Evolutionary conservation across 2,888 invertebrate species (phyloP).

Genomic region (Podabrus alpinus): DNA sequence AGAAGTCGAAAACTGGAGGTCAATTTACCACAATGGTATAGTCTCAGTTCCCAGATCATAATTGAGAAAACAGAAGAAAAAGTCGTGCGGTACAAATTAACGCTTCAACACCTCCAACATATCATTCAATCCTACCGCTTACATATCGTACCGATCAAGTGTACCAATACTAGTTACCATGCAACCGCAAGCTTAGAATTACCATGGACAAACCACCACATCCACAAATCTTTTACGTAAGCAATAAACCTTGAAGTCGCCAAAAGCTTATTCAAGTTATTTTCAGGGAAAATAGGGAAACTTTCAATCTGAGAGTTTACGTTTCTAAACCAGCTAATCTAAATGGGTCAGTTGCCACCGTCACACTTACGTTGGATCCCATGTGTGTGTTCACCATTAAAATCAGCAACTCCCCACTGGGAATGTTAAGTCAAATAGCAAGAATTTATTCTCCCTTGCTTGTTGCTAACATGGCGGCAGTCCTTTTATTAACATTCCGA

Average conservation of each 20-base stretch:
- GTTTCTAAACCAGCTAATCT: constrained; percentile 59
- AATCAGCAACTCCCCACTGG: constrained; percentile 62
- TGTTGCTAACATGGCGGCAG: constrained; percentile 68
- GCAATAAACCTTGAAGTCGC: constrained; percentile 38
- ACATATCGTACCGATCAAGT: constrained; percentile 61
- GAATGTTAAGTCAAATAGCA: constrained; percentile 66
- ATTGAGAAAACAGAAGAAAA: constrained; percentile 61
- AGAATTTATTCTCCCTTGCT: constrained; percentile 69
- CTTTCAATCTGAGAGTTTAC: constrained; percentile 64
- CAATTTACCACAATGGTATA: constrained; percentile 46
- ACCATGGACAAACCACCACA: constrained; percentile 69
- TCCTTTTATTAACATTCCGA: constrained; percentile 65
- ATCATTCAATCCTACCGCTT: constrained; percentile 66
- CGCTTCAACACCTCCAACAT: constrained; percentile 61
- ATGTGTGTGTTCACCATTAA: constrained; percentile 71
- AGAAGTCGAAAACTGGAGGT: constrained; percentile 43
- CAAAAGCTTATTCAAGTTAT: not conserved
- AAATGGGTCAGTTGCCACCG: constrained; percentile 55
- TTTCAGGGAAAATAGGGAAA: constrained; percentile 54
- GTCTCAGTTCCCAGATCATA: constrained; percentile 51
- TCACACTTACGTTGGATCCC: constrained; percentile 71
- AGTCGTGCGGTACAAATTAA: constrained; percentile 65
- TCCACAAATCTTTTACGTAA: constrained; percentile 66
- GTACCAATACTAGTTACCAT: constrained; percentile 57
- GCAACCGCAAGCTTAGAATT: constrained; percentile 65